Base-by-base conservation (phyloP, 2,797 vertebrate species). In the Channallabes apus region DNA sequence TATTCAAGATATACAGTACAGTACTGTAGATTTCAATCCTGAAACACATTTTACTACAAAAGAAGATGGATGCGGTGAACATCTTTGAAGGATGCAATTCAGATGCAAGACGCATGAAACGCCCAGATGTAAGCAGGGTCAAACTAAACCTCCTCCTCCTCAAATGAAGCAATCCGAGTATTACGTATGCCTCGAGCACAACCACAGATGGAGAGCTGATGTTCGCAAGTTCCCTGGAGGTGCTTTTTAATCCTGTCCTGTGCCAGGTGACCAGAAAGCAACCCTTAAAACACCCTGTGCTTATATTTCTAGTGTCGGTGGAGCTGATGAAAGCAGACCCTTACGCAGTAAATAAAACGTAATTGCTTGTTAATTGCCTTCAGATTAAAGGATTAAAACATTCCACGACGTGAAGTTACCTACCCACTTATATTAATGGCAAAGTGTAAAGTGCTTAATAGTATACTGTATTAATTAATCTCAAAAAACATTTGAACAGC, bases 401-500 rank as follows among this genome's bases (percentile, higher is more conserved):
- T 24, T 27, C 15, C 41, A 51, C 1, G 5, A 17, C 51, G 24
- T 73, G 5, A 51, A 46, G 46, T 46, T 46, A 9, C 69, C 24
- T 51, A 73, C 73, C n/a, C 51, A 20, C 7, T 29, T 27, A 29
- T 32, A 62, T 15, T n/a, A 61, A 79, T 22, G 46, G 46, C 46
- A 51, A 51, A 18, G 51, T 65, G 46, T 79, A 41, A 32, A 35
- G 20, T 79, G 58, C 22, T 61, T 24, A 62, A 79, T n/a, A 61
- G 5, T 18, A 24, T 17, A 62, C 4, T 27, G 59, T 6, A 62
- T 79, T 79, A 3, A 79, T 79, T 35, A 7, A 79, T 41, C 46
- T 62, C 20, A 61, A 62, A 61, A 41, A 62, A 38, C 56, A 79
- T 59, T 64, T 80, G 59, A 27, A 32, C 54, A 35, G 75, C 75